Conservation (phyloP, 1,140 invertebrate genomes). For the Formica selysi region DNA sequence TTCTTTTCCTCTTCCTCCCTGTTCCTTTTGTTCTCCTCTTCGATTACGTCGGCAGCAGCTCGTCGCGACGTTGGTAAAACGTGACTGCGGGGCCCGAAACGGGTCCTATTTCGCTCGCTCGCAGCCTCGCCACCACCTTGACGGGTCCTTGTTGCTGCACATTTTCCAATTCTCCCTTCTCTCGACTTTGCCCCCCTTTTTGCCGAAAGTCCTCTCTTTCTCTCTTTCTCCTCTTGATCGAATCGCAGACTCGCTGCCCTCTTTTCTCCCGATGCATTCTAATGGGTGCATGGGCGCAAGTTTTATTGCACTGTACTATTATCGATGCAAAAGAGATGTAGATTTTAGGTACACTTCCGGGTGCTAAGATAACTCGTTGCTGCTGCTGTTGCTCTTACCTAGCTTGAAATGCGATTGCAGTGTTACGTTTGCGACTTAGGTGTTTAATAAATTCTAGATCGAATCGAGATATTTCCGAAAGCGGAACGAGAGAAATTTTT, state of each 20-base stretch:
- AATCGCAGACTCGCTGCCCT: background rate
- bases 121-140: conserved; percentile 78
- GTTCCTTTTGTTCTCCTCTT: conserved; percentile 29
- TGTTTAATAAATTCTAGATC: background rate
- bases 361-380: conserved; percentile 7
- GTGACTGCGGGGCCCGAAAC: conserved; percentile 76
- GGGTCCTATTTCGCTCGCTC: conserved; percentile 80
- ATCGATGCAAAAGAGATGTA: conserved; percentile 30
- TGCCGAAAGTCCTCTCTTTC: conserved; percentile 82
- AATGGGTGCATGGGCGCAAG: conserved; percentile 15
- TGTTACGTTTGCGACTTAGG: background rate
- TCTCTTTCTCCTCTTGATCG: conserved; percentile 62
- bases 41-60: conserved; percentile 33
- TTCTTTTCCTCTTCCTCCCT: conserved; percentile 10
- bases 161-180: conserved; percentile 77
- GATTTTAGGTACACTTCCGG: conserved; percentile 33
- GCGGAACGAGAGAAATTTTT: conserved; percentile 54
- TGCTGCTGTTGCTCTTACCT: background rate
- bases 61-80: conserved; percentile 68
- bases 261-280: conserved; percentile 52
- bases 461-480: conserved; percentile 46
- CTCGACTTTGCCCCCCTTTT: conserved; percentile 79
- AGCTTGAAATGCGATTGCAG: background rate
- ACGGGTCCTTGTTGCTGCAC: conserved; percentile 73
- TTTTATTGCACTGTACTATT: conserved; percentile 54